Evolutionary conservation across 2,113 vertebrate genomes (phyloP).

Genomic region (Ranitomeya imitator): DNA sequence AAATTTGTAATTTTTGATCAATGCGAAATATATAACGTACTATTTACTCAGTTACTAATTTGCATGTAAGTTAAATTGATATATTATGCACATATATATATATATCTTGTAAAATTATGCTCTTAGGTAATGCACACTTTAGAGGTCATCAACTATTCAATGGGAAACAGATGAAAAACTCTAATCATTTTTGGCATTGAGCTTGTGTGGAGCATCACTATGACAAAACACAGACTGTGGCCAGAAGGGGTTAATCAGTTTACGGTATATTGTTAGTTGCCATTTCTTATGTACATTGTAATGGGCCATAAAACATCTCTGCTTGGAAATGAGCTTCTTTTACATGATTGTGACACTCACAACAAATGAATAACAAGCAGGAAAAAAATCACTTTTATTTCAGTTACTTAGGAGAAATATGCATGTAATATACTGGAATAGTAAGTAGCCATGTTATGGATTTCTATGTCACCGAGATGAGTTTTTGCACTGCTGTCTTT

Average conservation of each 20-base stretch:
- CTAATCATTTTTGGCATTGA: background rate
- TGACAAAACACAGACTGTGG: background rate
- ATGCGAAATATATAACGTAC: no score
- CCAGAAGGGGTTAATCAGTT: background rate
- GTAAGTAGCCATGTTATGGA: no score
- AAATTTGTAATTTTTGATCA: no score
- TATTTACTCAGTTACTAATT: no score
- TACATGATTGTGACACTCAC: constrained; percentile 1
- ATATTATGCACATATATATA: no score
- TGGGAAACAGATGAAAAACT: background rate
- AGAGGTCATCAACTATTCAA: background rate
- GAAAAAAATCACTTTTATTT: background rate
- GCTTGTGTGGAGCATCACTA: background rate
- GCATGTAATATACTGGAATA: background rate
- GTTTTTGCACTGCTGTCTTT: no score
- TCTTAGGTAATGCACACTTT: background rate
- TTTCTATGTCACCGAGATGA: no score
- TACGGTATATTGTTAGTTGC: background rate
- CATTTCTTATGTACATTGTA: background rate
- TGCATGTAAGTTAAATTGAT: no score
- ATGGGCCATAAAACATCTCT: background rate
- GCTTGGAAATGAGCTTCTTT: background rate
- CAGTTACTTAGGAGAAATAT: background rate
- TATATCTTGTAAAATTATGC: no score
- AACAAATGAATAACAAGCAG: background rate